A percentile compares a stretch with the other conserved stretches of the same genome.
Evolutionary conservation across 2,113 vertebrate species (phyloP).

Genomic region (Rhizomys pruinosus): DNA sequence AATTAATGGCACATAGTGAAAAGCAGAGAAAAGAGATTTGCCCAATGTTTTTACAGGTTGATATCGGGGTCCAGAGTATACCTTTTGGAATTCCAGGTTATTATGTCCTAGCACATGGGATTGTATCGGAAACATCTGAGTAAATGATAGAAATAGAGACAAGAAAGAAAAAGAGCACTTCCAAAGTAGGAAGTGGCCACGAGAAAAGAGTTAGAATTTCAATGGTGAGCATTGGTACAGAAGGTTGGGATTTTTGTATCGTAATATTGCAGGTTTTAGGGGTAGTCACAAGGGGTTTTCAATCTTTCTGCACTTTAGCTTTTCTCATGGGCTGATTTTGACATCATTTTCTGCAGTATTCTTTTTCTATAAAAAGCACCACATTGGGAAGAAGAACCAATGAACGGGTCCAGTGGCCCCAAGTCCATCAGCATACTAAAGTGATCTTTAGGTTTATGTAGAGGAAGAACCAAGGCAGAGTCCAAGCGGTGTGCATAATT

Average conservation of each 20-base stretch:
- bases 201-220: too few species aligned
- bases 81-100: not conserved
- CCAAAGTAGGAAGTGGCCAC: too few species aligned
- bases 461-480: not conserved
- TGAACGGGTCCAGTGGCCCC: not conserved
- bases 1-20: not conserved
- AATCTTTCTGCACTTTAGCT: not conserved
- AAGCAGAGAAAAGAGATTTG: not conserved
- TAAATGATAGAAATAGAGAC: too few species aligned
- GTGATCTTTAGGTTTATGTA: not conserved
- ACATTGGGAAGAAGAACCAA: not conserved
- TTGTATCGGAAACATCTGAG: too few species aligned
- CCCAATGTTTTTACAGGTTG: not conserved
- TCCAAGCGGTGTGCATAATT: not conserved
- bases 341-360: not conserved
- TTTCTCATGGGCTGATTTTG: not conserved
- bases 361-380: not conserved
- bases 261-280: not conserved
- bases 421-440: not conserved
- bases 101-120: not conserved
- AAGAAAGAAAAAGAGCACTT: too few species aligned
- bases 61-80: not conserved
- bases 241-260: not conserved
- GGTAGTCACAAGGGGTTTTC: not conserved
- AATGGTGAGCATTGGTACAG: too few species aligned